Base-by-base conservation (phyloP, 2,888 invertebrate genomes). In the Hydroisotoma schaefferi region DNA sequence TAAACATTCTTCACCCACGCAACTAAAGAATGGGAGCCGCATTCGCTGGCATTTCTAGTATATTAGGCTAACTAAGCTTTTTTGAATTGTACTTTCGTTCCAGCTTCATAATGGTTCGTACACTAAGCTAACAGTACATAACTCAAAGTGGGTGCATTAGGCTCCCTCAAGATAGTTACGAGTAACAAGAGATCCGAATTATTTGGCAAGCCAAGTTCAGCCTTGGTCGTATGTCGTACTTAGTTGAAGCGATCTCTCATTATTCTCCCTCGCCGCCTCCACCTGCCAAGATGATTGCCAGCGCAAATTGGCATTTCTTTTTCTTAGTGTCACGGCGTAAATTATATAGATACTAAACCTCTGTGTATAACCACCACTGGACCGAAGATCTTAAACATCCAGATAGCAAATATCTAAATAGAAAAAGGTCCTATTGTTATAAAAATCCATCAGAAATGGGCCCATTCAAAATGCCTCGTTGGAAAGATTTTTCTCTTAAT, bases 201-300 rank as follows among this genome's bases (percentile, higher is more conserved):
- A 65, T 65, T 65, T 62, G 65, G 65, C 62, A 62, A 57, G 55
- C 38, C 28, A 15, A 46, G 47, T 15, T 23, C 49, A 57, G 51
- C 43, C 52, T 44, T 44, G 15, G 43, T 46, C 54, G 20, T 44
- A 18, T 44, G 5, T 15, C 15, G 2, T 25, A 29, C 25, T 33
- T 10, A 10, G 33, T 33, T 33, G 15, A 15, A 33, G 33, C 6
- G 59, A 63, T 63, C 59, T 67, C 62, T 62, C 67, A 64, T 66
- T 66, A 61, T 65, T 69, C 67, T 59, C 69, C 67, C 71, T 65
- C 68, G 65, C 68, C 70, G 63, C 70, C 70, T 66, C 67, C 70
- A 67, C 68, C 68, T 70, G 68, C 66, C 57, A 58, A 61, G 40
- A n/a, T 2, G 18, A 38, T 55, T 23, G 43, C 40, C 51, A 43